Evolutionary conservation across 2,113 vertebrate species (phyloP), one percentile per base, ranked within the genome.

Genomic region (Puntigrus tetrazona): DNA sequence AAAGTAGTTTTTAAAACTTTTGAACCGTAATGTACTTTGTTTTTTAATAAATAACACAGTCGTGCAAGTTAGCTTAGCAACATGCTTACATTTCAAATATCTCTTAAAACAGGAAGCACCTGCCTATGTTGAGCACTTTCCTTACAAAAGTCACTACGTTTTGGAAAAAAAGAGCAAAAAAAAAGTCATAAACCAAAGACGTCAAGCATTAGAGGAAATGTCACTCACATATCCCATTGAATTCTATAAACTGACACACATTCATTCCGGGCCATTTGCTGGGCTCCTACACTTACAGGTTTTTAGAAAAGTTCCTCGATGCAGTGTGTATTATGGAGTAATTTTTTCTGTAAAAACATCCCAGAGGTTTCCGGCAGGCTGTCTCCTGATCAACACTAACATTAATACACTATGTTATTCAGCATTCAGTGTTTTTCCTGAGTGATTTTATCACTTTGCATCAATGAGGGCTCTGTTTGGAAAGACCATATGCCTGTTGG

Each of bases 381-480:
- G 52, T 79, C 73, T 73, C 18, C 47, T 81, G 85, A 91, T 91
- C 84, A 89, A 90, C 92, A 69, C 36, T 65, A 82, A 87, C 88
- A 87, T 88, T 82, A 89, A 87, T 88, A 86, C 85, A 34, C 50
- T 63, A 61, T 90, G 82, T 89, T 87, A 84, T 80, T 82, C 72
- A 57, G 25, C 63, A 83, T 85, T 83, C 13, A 13, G 50, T 70
- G 29, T 50, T 84, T 85, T 85, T 85, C 85, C 85, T 38, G 31
- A 79, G 74, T 83, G 89, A 92, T 91, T 89, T 88, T 91, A 90
- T 92, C 86, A 43, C 70, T 41, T 85, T 78, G 83, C 57, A 63
- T 90, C 87, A 92, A 76, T 87, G 89, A 88, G 85, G 65, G 29
- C 86, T 81, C 87, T 92, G 87, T 92, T 69, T 88, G 84, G 59